Percentiles rank a stretch among this genome's conserved stretches.
Evolutionary conservation across 2,888 invertebrate species (phyloP).

Genomic region (Imbricaverruca yamaguchii): DNA sequence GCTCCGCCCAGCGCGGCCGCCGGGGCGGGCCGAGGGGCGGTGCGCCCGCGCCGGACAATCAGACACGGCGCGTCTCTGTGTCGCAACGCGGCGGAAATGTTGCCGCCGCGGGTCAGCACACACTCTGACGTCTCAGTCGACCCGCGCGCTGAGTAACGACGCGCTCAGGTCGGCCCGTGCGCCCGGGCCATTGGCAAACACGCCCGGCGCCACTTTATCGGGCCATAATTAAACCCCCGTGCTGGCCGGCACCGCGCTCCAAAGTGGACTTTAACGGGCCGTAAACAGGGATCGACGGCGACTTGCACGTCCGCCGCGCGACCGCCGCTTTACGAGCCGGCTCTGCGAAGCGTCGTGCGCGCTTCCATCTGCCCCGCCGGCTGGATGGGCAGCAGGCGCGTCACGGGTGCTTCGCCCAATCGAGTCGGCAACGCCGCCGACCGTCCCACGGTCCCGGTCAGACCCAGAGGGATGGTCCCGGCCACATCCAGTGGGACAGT

Average conservation of each 20-base stretch:
- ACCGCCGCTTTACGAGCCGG: neutral
- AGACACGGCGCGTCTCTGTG: neutral
- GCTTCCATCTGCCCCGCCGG: neutral
- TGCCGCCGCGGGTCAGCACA: neutral
- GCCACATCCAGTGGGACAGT: slow-evolving; percentile 6
- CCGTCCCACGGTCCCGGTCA: slow-evolving; percentile 1
- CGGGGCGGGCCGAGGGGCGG: slow-evolving; percentile 8
- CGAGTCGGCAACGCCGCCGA: neutral
- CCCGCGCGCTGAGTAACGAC: slow-evolving; percentile 18
- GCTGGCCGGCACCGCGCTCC: neutral
- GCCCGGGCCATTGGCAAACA: neutral
- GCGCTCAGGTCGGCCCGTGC: neutral
- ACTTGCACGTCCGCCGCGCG: neutral
- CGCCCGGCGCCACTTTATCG: neutral
- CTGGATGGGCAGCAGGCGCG: neutral
- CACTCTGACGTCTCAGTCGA: slow-evolving; percentile 21
- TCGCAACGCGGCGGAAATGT: slow-evolving; percentile 7
- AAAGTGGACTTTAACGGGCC: slow-evolving; percentile 12
- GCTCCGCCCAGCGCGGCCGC: slow-evolving; percentile 9
- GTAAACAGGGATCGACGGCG: neutral
- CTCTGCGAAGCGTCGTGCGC: neutral
- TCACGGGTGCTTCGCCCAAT: neutral
- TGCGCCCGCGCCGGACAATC: neutral
- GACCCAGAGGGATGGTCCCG: neutral
- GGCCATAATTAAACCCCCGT: slow-evolving; percentile 9